A percentile compares a stretch with the other conserved stretches of the same genome.
Conservation (phyloP, 64 coral and sea anemone species). For the Actinia equina region DNA sequence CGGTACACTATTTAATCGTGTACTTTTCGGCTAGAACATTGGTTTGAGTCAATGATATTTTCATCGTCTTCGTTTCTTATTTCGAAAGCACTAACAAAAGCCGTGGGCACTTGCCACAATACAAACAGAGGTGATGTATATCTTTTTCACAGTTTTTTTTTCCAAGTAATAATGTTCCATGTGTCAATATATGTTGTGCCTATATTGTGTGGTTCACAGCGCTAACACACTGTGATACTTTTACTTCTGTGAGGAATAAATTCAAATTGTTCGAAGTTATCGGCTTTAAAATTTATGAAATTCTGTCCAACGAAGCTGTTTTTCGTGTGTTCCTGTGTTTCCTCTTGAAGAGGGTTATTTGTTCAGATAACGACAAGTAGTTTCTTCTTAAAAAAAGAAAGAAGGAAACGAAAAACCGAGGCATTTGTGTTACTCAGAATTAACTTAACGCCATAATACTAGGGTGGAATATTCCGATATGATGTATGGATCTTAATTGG, state of each 20-base stretch:
- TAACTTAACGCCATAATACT: not conserved
- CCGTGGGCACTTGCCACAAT: not conserved
- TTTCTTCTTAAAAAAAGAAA: not conserved
- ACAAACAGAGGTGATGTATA: not conserved
- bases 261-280: not conserved
- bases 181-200: not conserved
- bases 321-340: not conserved
- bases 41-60: not conserved
- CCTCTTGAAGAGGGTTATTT: not conserved
- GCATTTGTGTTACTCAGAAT: not conserved
- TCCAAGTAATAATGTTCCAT: not conserved
- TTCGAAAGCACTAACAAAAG: not conserved
- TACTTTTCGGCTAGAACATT: not conserved
- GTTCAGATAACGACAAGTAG: not conserved
- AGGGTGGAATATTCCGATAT: not conserved
- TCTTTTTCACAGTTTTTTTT: not conserved
- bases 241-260: not conserved
- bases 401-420: not conserved
- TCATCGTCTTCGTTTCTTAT: not conserved
- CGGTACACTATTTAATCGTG: not conserved
- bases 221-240: not conserved
- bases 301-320: not conserved
- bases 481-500: too few species aligned
- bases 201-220: not conserved
- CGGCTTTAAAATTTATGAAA: not conserved